Evolutionary conservation across 2,113 vertebrate genomes (phyloP).

Genomic region (Channa argus): DNA sequence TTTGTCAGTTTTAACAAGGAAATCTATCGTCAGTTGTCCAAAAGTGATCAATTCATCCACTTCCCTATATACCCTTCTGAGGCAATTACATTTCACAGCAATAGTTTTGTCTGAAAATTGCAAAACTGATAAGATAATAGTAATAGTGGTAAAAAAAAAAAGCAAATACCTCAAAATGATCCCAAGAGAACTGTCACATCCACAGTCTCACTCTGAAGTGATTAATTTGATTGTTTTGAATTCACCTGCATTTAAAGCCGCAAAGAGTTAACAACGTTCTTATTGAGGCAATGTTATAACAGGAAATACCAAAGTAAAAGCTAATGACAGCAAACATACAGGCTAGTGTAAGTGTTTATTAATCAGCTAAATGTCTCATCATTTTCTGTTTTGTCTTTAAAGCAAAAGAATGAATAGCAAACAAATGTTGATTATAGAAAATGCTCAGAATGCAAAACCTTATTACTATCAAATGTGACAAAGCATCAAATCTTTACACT

Average conservation of each 20-base stretch:
- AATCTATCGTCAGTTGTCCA: not conserved
- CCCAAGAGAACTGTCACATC: too few relatives aligned
- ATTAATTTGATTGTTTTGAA: not conserved
- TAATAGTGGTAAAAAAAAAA: not conserved
- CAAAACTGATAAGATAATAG: not conserved
- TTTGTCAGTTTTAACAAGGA: not conserved
- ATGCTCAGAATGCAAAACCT: too few relatives aligned
- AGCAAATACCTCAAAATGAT: not conserved
- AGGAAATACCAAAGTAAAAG: too few relatives aligned
- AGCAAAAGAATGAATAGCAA: too few relatives aligned
- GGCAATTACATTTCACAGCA: not conserved
- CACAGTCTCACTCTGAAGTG: not conserved
- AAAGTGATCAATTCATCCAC: not conserved
- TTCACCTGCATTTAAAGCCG: not conserved
- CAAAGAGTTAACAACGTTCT: not conserved
- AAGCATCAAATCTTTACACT: too few relatives aligned
- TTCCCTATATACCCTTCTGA: not conserved
- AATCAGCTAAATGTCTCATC: too few relatives aligned
- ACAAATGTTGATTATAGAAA: too few relatives aligned
- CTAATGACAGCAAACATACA: too few relatives aligned
- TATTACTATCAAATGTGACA: too few relatives aligned
- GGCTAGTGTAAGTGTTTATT: too few relatives aligned
- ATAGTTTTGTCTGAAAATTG: not conserved
- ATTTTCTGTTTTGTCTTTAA: too few relatives aligned
- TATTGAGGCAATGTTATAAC: too few relatives aligned